These are phyloP conservation scores for Trichosurus vulpecula DNA, from an alignment of 2,797 vertebrate genomes.

Conservation along the genomic window DNA sequence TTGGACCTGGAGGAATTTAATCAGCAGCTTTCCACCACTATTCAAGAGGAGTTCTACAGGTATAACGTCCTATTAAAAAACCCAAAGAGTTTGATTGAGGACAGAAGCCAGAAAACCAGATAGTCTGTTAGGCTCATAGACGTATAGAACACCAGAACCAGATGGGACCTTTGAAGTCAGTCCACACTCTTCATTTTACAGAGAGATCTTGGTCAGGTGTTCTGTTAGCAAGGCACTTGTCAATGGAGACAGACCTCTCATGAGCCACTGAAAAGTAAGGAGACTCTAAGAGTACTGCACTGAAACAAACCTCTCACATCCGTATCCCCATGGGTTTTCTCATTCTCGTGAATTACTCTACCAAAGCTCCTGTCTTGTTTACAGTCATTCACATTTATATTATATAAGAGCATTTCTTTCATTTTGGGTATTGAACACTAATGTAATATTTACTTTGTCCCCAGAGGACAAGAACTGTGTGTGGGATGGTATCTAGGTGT, in stretches of 20 bases:
- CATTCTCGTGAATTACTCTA: not conserved
- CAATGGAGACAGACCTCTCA: not conserved
- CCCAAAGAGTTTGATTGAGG: constrained; percentile 14
- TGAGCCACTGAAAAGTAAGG: not conserved
- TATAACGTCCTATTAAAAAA: constrained; percentile 70
- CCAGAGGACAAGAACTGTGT: not conserved
- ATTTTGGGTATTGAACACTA: not conserved
- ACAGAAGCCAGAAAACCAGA: not conserved
- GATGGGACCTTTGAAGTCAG: not conserved
- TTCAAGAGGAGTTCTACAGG: constrained; percentile 99
- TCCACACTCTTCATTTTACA: not conserved
- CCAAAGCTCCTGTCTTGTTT: not conserved
- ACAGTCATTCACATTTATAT: not conserved
- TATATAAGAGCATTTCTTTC: not conserved
- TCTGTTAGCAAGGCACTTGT: not conserved
- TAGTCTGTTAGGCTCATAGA: not conserved
- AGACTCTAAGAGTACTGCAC: not conserved
- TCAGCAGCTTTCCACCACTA: constrained; percentile 96
- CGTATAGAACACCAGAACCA: not conserved
- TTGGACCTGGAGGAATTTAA: constrained; percentile 95
- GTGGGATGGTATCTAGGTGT: not conserved
- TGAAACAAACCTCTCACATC: not conserved
- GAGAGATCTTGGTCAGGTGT: not conserved
- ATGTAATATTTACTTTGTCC: not conserved
- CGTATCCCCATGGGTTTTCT: not conserved